These are phyloP conservation scores for Bos taurus DNA, from an alignment of 2,113 vertebrate species.

Conservation along the genomic window DNA sequence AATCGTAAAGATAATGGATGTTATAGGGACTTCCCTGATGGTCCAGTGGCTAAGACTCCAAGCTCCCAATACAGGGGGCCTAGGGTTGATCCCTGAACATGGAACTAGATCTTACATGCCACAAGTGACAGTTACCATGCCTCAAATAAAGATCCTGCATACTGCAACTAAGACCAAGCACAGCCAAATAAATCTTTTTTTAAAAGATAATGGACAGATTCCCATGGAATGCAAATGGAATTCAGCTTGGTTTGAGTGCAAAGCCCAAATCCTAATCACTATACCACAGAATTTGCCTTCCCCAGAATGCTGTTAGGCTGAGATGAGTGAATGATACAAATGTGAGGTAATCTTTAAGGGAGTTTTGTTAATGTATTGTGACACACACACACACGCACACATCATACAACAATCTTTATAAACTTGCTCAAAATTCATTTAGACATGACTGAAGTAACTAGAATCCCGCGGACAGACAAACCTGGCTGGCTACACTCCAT, in stretches of 20 bases:
- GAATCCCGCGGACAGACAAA: background rate
- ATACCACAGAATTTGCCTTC: background rate
- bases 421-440: background rate
- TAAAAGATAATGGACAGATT: background rate
- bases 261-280: background rate
- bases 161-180: background rate
- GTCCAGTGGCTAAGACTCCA: background rate
- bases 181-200: background rate
- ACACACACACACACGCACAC: background rate
- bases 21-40: background rate
- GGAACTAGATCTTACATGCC: background rate
- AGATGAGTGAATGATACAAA: background rate
- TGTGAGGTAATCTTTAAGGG: background rate
- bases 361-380: background rate
- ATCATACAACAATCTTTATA: background rate
- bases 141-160: background rate
- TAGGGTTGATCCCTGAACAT: background rate
- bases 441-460: background rate
- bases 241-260: background rate
- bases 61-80: background rate
- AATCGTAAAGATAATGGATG: background rate
- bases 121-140: background rate
- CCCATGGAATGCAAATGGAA: background rate
- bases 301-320: background rate
- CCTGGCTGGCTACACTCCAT: background rate